Conservation (phyloP, 2,797 vertebrate species). For the Catharus ustulatus region DNA sequence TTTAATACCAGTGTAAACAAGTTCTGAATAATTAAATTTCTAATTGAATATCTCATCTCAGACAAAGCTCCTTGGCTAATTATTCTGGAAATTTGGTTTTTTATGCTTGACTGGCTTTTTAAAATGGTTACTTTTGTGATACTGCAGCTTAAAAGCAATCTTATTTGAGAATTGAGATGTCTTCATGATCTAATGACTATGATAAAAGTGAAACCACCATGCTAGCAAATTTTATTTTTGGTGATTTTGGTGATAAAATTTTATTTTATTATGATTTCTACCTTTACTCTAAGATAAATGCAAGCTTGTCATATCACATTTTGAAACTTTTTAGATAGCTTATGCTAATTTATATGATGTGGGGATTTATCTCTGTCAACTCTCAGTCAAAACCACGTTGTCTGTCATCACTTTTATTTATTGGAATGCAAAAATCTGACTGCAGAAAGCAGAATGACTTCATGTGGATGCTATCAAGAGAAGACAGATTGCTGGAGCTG, state of each 20-base stretch:
- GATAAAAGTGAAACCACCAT: neutral
- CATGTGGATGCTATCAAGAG: neutral
- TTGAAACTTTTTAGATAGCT: slow-evolving; percentile 7
- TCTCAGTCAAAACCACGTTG: neutral
- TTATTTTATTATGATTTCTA: neutral
- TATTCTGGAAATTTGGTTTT: neutral
- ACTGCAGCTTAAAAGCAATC: neutral
- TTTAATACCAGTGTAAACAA: neutral
- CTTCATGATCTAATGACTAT: neutral
- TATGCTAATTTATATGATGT: slow-evolving; percentile 1
- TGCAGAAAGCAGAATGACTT: neutral
- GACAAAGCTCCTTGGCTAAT: neutral
- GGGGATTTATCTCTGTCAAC: neutral
- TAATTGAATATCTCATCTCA: neutral
- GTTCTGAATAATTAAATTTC: neutral
- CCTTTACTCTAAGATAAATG: neutral
- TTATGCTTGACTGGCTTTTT: neutral
- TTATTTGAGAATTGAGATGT: neutral
- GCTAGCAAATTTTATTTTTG: neutral
- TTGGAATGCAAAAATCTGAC: neutral
- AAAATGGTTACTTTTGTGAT: neutral
- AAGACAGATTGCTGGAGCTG: neutral
- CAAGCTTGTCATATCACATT: neutral
- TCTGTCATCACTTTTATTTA: neutral
- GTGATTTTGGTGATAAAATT: too few relatives aligned